Evolutionary conservation across 2,113 vertebrate genomes (phyloP), one percentile per base, ranked within the genome.

Genomic region (Anhinga rufa): DNA sequence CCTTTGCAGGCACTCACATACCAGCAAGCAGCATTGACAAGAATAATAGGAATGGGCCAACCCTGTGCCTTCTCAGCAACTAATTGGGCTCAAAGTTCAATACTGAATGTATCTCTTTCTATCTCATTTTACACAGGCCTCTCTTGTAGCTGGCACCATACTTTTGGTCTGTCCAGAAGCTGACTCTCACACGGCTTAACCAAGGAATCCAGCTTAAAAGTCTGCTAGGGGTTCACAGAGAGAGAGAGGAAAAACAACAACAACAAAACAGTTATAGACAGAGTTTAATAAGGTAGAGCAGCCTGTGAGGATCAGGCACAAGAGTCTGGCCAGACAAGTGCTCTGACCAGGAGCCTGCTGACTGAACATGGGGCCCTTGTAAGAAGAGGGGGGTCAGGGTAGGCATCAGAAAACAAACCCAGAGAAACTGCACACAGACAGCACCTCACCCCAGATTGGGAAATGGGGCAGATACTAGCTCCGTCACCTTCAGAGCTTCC

Each of bases 341-440:
- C 49, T 82, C 65, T 46, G 49, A 65, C 13, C 25, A 69, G 25
- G 32, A 57, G 34, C 57, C 44, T 77, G 13, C 44, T 61, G 75
- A 38, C 40, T 93, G 44, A 51, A 51, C 17, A 14, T 16, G 29
- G 25, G 22, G 9, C 17, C 29, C 15, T 61, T 48, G 29, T 26
- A 38, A 34, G 12, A 26, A 48, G 13, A 82, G 28, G 11, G 24
- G 10, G 3, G 8, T 7, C 32, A 57, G n/a, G 9, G 17, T 0
- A 0, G 36, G 16, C 3, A 2, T 65, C 40, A 57, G 65, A 75
- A 79, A 66, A 70, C 1, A 4, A 2, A 60, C 10, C 10, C 26
- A 34, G 54, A 69, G 26, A 91, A 89, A 55, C 2, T 51, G 40
- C 38, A 80, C 21, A 36, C 0, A 2, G 24, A 29, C 13, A 16